Evolutionary conservation across 2,113 vertebrate species (phyloP).

Genomic region (Mionectes macconnelli): DNA sequence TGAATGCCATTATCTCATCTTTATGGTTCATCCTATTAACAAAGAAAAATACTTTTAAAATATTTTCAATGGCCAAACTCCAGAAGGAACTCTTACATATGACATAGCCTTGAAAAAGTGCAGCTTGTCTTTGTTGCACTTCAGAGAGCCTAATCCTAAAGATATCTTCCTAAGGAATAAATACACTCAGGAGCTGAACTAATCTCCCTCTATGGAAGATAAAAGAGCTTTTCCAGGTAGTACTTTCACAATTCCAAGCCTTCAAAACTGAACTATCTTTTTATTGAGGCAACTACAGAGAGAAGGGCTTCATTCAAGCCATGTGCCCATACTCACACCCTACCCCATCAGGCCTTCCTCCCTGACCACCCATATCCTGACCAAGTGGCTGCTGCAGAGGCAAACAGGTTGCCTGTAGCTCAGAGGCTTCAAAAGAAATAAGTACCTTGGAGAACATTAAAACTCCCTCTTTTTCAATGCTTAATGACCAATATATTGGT

Average conservation of each 20-base stretch:
- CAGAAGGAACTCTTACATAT: not conserved
- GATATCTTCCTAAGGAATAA: not conserved
- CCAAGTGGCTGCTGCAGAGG: not conserved
- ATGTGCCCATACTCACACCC: not conserved
- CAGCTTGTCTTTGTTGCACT: not conserved
- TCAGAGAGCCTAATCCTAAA: not conserved
- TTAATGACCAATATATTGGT: not conserved
- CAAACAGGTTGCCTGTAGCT: not conserved
- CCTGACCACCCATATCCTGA: not conserved
- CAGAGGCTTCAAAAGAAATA: not conserved
- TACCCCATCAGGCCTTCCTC: not conserved
- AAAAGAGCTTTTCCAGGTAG: not conserved
- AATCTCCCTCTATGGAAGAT: not conserved
- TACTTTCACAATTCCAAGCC: not conserved
- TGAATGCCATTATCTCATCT: not conserved
- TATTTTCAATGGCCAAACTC: not conserved
- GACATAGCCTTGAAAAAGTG: not conserved
- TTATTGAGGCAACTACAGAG: not conserved
- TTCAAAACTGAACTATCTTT: not conserved
- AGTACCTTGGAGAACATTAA: not conserved
- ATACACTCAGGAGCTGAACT: not conserved
- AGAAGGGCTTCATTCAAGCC: not conserved
- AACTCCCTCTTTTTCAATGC: not conserved
- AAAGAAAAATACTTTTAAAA: not conserved
- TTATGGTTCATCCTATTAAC: not conserved